phyloP scores from a whole-genome alignment of 2,113 vertebrate species.

The Oryzias curvinotus region DNA sequence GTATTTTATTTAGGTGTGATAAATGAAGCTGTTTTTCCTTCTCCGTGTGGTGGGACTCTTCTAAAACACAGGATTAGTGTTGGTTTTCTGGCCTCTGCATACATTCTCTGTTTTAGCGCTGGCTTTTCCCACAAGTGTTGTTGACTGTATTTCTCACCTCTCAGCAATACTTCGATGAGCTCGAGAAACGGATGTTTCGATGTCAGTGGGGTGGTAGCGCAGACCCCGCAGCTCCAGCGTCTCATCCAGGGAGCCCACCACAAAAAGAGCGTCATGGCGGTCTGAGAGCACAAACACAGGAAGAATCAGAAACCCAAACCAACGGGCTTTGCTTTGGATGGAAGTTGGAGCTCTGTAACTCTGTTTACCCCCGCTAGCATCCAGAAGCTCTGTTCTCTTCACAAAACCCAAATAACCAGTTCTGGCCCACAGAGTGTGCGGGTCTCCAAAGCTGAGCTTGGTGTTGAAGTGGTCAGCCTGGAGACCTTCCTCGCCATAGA shows the following conservation, averaged over 20 bases:
- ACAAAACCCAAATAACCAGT: slow-evolving; percentile 96
- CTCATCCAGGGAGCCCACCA: slow-evolving; percentile 95
- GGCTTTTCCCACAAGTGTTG: neutral
- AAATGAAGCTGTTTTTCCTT: no score
- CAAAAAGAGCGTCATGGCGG: slow-evolving; percentile 94
- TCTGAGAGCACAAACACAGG: slow-evolving; percentile 72
- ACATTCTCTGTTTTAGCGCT: no score
- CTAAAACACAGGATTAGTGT: no score
- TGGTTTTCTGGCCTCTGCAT: no score
- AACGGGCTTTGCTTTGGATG: no score
- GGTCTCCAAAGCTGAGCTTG: slow-evolving; percentile 95
- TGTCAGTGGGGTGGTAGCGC: slow-evolving; percentile 94
- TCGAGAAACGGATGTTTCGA: slow-evolving; percentile 94
- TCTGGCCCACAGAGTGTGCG: slow-evolving; percentile 92
- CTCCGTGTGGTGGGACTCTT: no score
- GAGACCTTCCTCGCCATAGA: slow-evolving; percentile 94
- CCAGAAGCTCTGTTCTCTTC: slow-evolving; percentile 91
- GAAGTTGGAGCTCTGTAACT: neutral
- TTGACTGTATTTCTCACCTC: slow-evolving; percentile 79
- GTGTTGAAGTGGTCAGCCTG: slow-evolving; percentile 98
- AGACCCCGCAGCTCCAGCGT: slow-evolving; percentile 92
- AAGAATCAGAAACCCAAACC: slow-evolving; percentile 1
- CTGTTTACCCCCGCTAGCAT: slow-evolving; percentile 87
- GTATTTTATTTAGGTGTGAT: no score
- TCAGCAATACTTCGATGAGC: slow-evolving; percentile 97